These are phyloP conservation scores for Drosophila nikananu DNA, from an alignment of 1,140 invertebrate genomes.

Conservation along the genomic window DNA sequence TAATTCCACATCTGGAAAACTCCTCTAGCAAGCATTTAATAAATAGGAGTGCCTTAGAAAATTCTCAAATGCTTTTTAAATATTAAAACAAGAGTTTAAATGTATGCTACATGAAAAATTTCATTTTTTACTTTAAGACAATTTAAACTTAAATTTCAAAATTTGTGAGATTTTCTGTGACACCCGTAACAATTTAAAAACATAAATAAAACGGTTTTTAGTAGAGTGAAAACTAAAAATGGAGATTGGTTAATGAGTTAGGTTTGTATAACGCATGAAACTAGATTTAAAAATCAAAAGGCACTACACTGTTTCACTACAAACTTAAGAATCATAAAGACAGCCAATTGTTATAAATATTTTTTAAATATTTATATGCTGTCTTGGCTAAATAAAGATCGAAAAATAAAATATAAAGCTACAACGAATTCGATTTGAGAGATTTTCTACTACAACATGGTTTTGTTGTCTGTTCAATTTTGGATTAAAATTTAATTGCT, in stretches of 20 bases:
- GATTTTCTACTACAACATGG: constrained; percentile 43
- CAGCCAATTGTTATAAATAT: neutral
- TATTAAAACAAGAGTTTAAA: neutral
- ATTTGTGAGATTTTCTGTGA: neutral
- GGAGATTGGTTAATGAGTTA: neutral
- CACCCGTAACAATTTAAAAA: constrained; percentile 9
- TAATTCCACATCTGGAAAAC: neutral
- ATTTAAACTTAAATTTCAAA: neutral
- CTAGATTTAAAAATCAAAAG: constrained; percentile 21
- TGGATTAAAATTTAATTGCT: constrained; percentile 33
- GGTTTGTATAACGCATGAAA: constrained; percentile 39
- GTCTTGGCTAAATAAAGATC: constrained; percentile 3
- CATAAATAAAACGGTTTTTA: constrained; percentile 2
- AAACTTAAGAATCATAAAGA: constrained; percentile 14
- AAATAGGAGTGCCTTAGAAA: neutral
- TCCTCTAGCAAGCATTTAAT: neutral
- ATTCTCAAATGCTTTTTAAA: neutral
- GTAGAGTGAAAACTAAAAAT: constrained; percentile 15
- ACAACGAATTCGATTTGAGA: constrained; percentile 28
- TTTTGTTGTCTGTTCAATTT: constrained; percentile 23
- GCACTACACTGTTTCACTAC: constrained; percentile 14
- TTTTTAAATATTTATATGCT: neutral
- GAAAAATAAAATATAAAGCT: constrained; percentile 5
- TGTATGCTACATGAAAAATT: neutral
- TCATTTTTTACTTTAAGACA: neutral